Evolutionary conservation across 2,113 vertebrate genomes (phyloP).

Genomic region (Merops nubicus): DNA sequence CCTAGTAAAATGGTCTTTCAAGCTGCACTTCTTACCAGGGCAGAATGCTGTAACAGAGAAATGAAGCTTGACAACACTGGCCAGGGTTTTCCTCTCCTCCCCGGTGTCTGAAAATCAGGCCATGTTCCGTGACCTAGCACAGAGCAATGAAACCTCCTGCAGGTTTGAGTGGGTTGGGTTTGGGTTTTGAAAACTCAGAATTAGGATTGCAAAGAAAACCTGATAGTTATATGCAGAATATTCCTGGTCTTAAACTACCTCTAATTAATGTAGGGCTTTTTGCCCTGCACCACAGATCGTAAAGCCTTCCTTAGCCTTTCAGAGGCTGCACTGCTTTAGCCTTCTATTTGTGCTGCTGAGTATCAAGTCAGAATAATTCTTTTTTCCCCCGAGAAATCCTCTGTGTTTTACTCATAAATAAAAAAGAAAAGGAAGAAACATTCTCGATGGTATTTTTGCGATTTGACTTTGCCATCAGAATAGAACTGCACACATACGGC

Average conservation of each 20-base stretch:
- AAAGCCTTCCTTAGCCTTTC: not conserved
- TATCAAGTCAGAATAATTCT: slow-evolving; percentile 43
- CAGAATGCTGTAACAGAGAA: not conserved
- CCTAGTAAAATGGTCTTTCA: not conserved
- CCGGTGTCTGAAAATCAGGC: not conserved
- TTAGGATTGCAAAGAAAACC: not conserved
- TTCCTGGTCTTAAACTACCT: not conserved
- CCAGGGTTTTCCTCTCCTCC: not conserved
- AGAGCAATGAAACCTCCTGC: not conserved
- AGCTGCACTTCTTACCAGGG: not conserved
- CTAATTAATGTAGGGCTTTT: not conserved
- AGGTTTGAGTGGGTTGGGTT: not conserved
- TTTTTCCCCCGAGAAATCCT: slow-evolving; percentile 31
- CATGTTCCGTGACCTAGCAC: not conserved
- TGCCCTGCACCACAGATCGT: not conserved
- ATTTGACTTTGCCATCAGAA: slow-evolving; percentile 59
- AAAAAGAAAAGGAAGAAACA: slow-evolving; percentile 33
- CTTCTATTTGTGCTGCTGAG: slow-evolving; percentile 9
- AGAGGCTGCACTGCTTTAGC: not conserved
- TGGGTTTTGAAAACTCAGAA: not conserved
- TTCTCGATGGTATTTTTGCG: slow-evolving; percentile 42
- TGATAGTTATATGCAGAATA: not conserved
- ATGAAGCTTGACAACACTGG: not conserved
- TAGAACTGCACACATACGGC: slow-evolving; percentile 45
- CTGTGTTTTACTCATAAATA: slow-evolving; percentile 37